Base-by-base conservation (phyloP, 2,888 invertebrate genomes). In the Therioaphis trifolii region DNA sequence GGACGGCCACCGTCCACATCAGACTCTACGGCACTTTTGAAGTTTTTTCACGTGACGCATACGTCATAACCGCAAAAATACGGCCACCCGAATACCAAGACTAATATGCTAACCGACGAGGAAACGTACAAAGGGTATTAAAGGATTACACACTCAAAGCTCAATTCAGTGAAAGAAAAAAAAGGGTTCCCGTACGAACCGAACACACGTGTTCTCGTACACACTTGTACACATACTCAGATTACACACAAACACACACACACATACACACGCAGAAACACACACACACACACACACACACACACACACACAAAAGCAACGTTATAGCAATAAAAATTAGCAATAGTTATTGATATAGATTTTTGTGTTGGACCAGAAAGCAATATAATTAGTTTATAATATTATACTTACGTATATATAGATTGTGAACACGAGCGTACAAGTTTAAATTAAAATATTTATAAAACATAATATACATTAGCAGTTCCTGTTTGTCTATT, bases 241-340 rank as follows among this genome's bases (percentile, higher is more conserved):
- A 49, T 4, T 46, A 49, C 18, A 5, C 15, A 52, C 52, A 21
- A 52, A 52, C n/a, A 35, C 52, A 9, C n/a, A 52, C n/a, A 3
- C n/a, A 49, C 49, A 49, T 2, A 4, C 5, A 18, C 4, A 49
- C 49, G 49, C 49, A n/a, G n/a, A n/a, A n/a, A 7, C 4, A n/a
- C 7, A 52, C 52, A n/a, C 52, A 52, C n/a, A 9, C 9, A 52
- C 52, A 7, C 18, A 52, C 9, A 35, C 18, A 9, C 5, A 52
- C n/a, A 4, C n/a, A 52, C 52, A 52, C n/a, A 7, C 11, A n/a
- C 7, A 52, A 18, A n/a, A 18, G 29, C 15, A 63, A 63, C 5
- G 5, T 35, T 18, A 18, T 63, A 63, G 63, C 63, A 63, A 63
- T 63, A 63, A 35, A 29, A 18, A 63, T 24, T 63, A 63, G 63